Evolutionary conservation across 2,888 invertebrate species (phyloP), one percentile per base, ranked within the genome.

Genomic region (Lithodes maja): DNA sequence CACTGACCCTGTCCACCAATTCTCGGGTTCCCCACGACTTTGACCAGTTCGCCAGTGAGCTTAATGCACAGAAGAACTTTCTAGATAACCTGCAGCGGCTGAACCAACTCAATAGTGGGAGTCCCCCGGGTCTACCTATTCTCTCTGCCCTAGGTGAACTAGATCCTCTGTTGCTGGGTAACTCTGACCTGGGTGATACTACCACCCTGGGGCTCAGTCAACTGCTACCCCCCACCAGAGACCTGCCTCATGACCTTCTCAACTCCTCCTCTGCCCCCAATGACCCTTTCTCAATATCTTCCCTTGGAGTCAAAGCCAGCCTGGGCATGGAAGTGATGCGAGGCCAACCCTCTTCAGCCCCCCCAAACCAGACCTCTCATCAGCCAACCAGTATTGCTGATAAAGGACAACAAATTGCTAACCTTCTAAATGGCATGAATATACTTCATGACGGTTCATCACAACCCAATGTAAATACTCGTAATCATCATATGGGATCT

Each of bases 31-130:
- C 55, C 61, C 88, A 89, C 52, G 88, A 89, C 61, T 89, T 85
- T 81, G 88, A 89, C 69, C 88, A 89, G 68, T 75, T 89, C 55
- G 75, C 88, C 54, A 89, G 88, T 49, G 91, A 91, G 53, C 71
- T 87, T 52, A 90, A 86, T 79, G 87, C 91, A 69, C 87, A 91
- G 80, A 91, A 91, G 77, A 91, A 90, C 75, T 91, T 91, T 71
- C 53, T 91, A n/a, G 88, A 91, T 79, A 91, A 91, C 83, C 54
- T 91, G 33, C 87, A 88, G 49, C 77, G 85, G 55, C 88, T 91
- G 15, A 90, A 91, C 81, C 91, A 91, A 68, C 83, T 91, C 9
- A 90, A 87, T 83, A 85, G 85, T 52, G 83, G 90, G 74, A 88
- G 75, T 55, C 85, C 90, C 17, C 85, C 86, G 2, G 83, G 89